phyloP scores from a whole-genome alignment of 2,797 vertebrate genomes.

The Pipistrellus nathusii region DNA sequence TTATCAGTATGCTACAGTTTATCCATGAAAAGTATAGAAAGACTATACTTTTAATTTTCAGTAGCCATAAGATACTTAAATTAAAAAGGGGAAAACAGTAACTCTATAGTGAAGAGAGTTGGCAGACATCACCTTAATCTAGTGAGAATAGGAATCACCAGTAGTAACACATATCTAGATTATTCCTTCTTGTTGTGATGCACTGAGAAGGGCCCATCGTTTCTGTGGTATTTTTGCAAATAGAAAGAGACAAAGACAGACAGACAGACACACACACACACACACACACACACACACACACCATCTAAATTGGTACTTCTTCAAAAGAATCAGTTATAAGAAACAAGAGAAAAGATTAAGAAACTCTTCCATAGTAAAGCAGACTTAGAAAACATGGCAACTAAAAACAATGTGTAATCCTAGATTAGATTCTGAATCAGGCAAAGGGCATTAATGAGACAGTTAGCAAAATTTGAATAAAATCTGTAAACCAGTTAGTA shows the following conservation, averaged over 20 bases:
- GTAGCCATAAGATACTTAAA: neutral
- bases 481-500: neutral
- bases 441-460: neutral
- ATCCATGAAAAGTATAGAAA: neutral
- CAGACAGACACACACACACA: neutral
- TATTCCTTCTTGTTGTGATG: neutral
- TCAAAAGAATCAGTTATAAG: neutral
- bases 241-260: neutral
- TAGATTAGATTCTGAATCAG: neutral
- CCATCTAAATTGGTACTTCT: neutral
- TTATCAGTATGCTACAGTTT: neutral
- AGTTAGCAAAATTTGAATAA: neutral
- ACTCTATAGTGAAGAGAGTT: neutral
- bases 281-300: no score
- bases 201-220: neutral
- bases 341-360: neutral
- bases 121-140: neutral
- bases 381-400: neutral
- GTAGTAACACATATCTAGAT: neutral
- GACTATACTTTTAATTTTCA: neutral
- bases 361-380: neutral
- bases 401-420: neutral
- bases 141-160: neutral
- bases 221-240: neutral
- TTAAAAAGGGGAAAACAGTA: neutral